Base-by-base conservation (phyloP, 1,140 invertebrate species). In the Pseudomyrmex gracilis region DNA sequence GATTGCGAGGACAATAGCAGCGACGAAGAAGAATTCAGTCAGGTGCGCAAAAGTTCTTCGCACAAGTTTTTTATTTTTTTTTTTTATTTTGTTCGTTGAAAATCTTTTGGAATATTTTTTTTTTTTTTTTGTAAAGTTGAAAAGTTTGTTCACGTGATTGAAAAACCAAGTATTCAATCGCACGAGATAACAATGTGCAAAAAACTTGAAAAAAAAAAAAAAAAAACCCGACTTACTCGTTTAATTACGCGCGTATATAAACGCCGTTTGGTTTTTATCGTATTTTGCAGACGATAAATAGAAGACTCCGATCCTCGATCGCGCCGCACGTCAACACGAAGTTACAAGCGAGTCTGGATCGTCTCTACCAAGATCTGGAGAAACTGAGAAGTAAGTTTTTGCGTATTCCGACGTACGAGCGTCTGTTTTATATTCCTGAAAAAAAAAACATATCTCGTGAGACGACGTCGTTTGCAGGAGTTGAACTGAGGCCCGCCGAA, bases 311-410 rank as follows among this genome's bases (percentile, higher is more conserved):
- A 51, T 89, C 90, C 22, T 89, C 85, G 15, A 83, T 90, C 45
- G 82, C 84, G 22, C 89, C 93, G 20, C 92, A 93, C 74, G 89
- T 92, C 77, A 95, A 94, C 84, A 90, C 90, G 2, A 94, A 95
- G 80, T 89, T 96, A n/a, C 93, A 95, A 58, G 89, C 90, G 8
- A 92, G 95, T 9, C 84, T 96, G 51, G 94, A 95, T 85, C 94
- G 95, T 77, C 92, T 95, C 8, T 95, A 95, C 73, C 95, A 95
- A 84, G 95, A 96, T 86, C 88, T 95, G 73, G 95, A 95, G 86
- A 95, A 95, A 90, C 89, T 96, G 70, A 95, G 93, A 94, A 94
- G 95, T 78, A 91, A 95, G 95, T 94, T 51, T 80, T 61, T n/a
- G 13, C 2, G 9, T 9, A 49, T 51, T 51, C 3, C 20, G 13